Percentiles rank a stretch among this genome's conserved stretches.
phyloP scores from a whole-genome alignment of 1,140 invertebrate genomes.

The Conus ventricosus region DNA sequence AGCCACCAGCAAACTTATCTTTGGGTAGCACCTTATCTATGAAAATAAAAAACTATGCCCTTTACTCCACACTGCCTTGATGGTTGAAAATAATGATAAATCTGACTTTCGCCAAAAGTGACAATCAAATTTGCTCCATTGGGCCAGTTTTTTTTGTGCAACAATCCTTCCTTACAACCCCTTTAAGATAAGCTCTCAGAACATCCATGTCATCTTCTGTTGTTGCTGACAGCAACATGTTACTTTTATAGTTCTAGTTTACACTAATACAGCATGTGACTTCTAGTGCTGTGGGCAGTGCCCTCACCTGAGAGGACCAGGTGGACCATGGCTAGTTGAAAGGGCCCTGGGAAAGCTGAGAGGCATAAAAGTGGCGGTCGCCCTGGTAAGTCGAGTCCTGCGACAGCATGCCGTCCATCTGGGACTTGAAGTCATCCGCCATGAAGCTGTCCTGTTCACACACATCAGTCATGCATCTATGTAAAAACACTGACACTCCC shows the following conservation, averaged over 20 bases:
- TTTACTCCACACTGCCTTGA: too few species aligned
- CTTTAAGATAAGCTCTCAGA: too few species aligned
- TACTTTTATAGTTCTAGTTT: neutral
- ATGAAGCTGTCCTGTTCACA: constrained; percentile 86
- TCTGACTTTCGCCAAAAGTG: too few species aligned
- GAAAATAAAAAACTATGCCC: too few species aligned
- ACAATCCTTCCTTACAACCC: too few species aligned
- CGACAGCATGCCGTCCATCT: constrained; percentile 94
- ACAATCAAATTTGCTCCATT: too few species aligned
- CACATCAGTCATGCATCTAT: neutral
- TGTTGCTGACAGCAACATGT: neutral
- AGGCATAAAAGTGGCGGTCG: constrained; percentile 82
- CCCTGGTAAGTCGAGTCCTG: constrained; percentile 96
- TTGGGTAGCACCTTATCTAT: too few species aligned
- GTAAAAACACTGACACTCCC: too few species aligned
- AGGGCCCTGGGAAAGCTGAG: constrained; percentile 77
- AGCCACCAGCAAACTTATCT: too few species aligned
- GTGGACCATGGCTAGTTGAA: constrained; percentile 64
- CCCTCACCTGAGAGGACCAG: constrained; percentile 33
- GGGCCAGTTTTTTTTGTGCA: too few species aligned
- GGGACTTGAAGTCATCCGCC: constrained; percentile 91
- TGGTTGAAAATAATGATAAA: too few species aligned
- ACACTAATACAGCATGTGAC: neutral
- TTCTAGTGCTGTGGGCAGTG: neutral
- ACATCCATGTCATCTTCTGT: neutral